These are phyloP conservation scores for Diabrotica balteata DNA, from an alignment of 2,888 invertebrate species.

Conservation along the genomic window DNA sequence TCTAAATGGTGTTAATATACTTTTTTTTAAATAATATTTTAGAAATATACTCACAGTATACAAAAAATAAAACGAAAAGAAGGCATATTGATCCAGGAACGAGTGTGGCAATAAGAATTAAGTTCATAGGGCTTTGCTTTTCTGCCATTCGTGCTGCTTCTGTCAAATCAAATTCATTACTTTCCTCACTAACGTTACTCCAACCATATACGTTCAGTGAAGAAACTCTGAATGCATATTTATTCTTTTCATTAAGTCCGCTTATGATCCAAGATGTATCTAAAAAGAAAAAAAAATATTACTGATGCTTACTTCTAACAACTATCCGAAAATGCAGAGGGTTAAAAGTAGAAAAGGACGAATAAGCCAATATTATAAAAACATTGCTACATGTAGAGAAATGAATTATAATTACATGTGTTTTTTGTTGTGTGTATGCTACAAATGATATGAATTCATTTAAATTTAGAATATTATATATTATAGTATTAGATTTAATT, in stretches of 20 bases:
- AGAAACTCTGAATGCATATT: slow-evolving; percentile 77
- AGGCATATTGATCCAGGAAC: slow-evolving; percentile 64
- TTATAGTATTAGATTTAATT: too few relatives aligned
- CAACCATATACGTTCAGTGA: slow-evolving; percentile 84
- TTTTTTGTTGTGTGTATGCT: too few relatives aligned
- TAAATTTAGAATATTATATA: too few relatives aligned
- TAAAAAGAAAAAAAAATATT: slow-evolving; percentile 49
- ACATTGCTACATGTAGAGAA: too few relatives aligned
- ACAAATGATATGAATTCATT: too few relatives aligned
- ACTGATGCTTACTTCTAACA: too few relatives aligned
- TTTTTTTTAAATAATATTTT: background rate
- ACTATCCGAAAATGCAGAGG: too few relatives aligned
- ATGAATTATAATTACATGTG: too few relatives aligned
- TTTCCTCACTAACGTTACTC: slow-evolving; percentile 77
- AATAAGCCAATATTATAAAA: too few relatives aligned
- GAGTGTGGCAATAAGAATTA: slow-evolving; percentile 70
- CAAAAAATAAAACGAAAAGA: slow-evolving; percentile 60
- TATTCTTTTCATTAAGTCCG: slow-evolving; percentile 67
- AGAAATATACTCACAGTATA: slow-evolving; percentile 62
- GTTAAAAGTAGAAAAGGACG: too few relatives aligned
- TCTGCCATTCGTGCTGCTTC: slow-evolving; percentile 61
- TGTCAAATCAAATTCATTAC: slow-evolving; percentile 66
- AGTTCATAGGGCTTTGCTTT: slow-evolving; percentile 62
- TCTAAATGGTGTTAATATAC: background rate
- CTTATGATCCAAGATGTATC: slow-evolving; percentile 83